A percentile compares a stretch with the other conserved stretches of the same genome.
These are phyloP conservation scores for Poecilia gillii DNA, from an alignment of 2,797 vertebrate genomes.

Conservation along the genomic window DNA sequence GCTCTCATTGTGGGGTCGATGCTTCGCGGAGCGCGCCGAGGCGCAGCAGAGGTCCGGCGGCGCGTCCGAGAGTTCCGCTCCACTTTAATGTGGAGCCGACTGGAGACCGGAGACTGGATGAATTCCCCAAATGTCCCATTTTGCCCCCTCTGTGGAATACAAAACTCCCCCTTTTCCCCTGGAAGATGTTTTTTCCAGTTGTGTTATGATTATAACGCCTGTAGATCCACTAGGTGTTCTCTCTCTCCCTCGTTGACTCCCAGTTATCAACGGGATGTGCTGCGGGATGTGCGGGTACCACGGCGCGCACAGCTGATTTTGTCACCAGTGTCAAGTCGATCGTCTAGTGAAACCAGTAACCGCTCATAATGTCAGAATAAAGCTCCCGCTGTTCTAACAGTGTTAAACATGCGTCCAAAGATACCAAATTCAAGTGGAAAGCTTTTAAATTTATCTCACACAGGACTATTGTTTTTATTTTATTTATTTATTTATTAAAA, in stretches of 20 bases:
- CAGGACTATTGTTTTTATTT: neutral
- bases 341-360: constrained; percentile 16
- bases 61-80: constrained; percentile 39
- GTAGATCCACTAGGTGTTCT: constrained; percentile 9
- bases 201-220: neutral
- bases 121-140: constrained; percentile 48
- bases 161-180: neutral
- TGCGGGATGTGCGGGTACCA: constrained; percentile 39
- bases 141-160: neutral
- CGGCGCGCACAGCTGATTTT: constrained; percentile 51
- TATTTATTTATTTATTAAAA: no score
- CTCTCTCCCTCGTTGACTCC: constrained; percentile 2
- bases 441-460: neutral
- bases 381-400: neutral
- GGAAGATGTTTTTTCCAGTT: no score
- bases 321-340: constrained; percentile 13
- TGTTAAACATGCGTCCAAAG: neutral
- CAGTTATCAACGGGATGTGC: neutral
- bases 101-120: constrained; percentile 19
- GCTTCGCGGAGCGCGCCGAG: constrained; percentile 35
- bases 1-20: constrained; percentile 37
- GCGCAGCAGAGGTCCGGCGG: constrained; percentile 30
- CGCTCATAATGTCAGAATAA: constrained; percentile 55
- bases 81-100: constrained; percentile 48
- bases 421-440: neutral